These are phyloP conservation scores for Leucoma salicis DNA, from an alignment of 2,888 invertebrate species.

Conservation along the genomic window DNA sequence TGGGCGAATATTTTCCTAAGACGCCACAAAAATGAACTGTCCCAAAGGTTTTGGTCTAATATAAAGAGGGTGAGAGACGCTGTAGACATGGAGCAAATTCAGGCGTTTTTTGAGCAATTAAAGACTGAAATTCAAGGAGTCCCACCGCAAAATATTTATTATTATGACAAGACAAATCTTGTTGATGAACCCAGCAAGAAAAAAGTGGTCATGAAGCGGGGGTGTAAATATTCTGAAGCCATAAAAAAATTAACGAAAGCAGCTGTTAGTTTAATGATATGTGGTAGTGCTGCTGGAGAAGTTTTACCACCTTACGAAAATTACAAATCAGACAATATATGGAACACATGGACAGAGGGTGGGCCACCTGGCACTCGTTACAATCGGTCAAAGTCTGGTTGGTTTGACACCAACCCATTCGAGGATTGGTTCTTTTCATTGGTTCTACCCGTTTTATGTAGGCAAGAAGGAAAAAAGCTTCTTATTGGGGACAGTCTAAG, in stretches of 20 bases:
- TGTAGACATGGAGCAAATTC: conserved; percentile 2
- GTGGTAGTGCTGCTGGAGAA: not conserved
- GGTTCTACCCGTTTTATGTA: not conserved
- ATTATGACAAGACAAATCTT: conserved; percentile 4
- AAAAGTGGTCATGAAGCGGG: conserved; percentile 3
- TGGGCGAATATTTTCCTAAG: conserved; percentile 1
- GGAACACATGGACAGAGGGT: not conserved
- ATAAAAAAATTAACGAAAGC: conserved; percentile 4
- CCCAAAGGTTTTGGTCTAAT: conserved; percentile 4
- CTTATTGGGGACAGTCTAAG: no score
- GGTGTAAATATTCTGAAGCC: conserved; percentile 3
- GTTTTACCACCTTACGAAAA: not conserved
- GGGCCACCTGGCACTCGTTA: not conserved
- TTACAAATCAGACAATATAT: not conserved
- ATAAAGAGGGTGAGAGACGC: conserved; percentile 3
- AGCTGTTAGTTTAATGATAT: not conserved
- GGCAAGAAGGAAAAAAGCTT: no score
- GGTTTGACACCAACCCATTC: not conserved
- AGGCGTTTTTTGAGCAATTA: conserved; percentile 2
- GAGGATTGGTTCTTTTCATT: not conserved
- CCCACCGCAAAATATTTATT: not conserved
- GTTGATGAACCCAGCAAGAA: conserved; percentile 2
- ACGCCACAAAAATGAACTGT: conserved; percentile 4
- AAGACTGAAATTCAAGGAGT: conserved; percentile 1
- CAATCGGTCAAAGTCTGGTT: not conserved